These are phyloP conservation scores for Erethizon dorsatum DNA, from an alignment of 2,797 vertebrate genomes.

Conservation along the genomic window DNA sequence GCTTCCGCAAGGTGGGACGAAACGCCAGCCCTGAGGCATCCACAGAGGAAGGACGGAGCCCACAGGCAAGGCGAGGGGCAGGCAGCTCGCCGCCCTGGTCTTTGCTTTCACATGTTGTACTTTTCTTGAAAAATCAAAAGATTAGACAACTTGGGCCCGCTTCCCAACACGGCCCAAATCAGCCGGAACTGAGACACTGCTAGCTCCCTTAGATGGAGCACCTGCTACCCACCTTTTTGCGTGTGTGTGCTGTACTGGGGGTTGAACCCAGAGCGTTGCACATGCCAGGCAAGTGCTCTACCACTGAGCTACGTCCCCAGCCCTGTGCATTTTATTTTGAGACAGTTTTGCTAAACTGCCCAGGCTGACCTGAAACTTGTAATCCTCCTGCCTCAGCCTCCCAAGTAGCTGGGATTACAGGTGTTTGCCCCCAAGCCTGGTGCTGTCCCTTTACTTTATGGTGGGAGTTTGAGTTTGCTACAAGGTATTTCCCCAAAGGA, in stretches of 20 bases:
- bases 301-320: not conserved
- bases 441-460: not conserved
- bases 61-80: not conserved
- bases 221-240: not conserved
- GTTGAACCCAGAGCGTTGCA: not conserved
- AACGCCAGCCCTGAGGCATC: not conserved
- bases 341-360: not conserved
- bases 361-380: not conserved
- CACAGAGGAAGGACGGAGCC: not conserved
- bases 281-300: not conserved
- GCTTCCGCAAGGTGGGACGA: not conserved
- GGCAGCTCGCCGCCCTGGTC: not conserved
- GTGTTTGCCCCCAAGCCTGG: not conserved
- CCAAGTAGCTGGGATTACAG: not conserved
- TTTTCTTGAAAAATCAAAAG: conserved; percentile 32
- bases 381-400: not conserved
- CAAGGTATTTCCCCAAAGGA: not conserved
- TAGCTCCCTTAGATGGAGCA: not conserved
- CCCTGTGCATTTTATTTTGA: not conserved
- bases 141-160: not conserved
- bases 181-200: not conserved
- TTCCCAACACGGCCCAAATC: not conserved
- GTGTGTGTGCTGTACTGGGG: not conserved
- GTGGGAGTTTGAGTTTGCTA: not conserved
- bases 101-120: not conserved